Conservation (phyloP, 2,888 invertebrate species). For the Nemotelus pantherinus region DNA sequence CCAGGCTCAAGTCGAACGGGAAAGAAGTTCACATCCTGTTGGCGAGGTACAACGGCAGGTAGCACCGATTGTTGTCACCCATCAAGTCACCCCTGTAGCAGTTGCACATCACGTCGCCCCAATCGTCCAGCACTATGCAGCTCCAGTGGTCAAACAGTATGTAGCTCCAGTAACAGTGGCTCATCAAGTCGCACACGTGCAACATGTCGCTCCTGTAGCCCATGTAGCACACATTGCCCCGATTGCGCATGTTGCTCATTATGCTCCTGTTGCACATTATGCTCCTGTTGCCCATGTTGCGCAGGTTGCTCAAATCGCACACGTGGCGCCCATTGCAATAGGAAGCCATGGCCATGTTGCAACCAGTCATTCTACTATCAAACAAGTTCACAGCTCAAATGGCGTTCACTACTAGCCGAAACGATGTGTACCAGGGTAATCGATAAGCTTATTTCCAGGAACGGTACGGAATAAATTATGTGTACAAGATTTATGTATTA, state of each 20-base stretch:
- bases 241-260: not conserved
- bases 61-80: slow-evolving; percentile 21
- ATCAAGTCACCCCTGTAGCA: slow-evolving; percentile 19
- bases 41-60: slow-evolving; percentile 7
- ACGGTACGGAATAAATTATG: no score
- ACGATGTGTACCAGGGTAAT: no score
- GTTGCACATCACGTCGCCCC: slow-evolving; percentile 27
- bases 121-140: not conserved
- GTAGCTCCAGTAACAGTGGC: not conserved
- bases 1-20: slow-evolving; percentile 61
- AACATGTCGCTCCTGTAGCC: slow-evolving; percentile 59
- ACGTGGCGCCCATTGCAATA: not conserved
- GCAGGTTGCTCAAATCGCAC: not conserved
- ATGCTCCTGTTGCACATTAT: slow-evolving; percentile 59
- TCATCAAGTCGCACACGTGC: not conserved
- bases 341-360: not conserved
- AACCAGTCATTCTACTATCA: slow-evolving; percentile 2
- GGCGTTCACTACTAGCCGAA: not conserved
- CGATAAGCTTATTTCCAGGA: no score
- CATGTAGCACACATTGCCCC: slow-evolving; percentile 18
- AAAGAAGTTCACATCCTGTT: not conserved
- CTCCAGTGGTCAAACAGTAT: not conserved
- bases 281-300: slow-evolving; percentile 7
- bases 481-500: no score
- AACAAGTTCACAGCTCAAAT: not conserved